Evolutionary conservation across 2,113 vertebrate genomes (phyloP), one percentile per base, ranked within the genome.

Genomic region (Microcebus griseorufus): DNA sequence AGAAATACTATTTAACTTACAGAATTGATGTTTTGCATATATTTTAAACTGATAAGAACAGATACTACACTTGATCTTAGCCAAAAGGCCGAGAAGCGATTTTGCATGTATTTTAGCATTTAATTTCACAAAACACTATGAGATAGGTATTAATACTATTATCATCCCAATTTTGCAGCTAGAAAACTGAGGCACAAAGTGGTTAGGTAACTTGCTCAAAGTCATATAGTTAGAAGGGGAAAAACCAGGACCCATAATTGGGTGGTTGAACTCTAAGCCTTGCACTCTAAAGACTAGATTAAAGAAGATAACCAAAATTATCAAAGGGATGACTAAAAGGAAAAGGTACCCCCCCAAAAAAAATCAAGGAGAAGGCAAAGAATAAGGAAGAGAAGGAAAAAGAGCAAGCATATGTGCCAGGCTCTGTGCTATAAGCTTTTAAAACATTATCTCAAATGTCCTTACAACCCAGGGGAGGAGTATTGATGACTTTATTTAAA

Each of bases 301-400:
- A 78, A 79, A 90, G n/a, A 86, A 89, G 90, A 73, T 37, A 93
- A 70, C 25, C 22, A 9, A 75, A 91, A 75, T 92, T 85, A 65
- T 17, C 5, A 67, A 82, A 95, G 22, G 17, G 18, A 58, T 76
- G 45, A 76, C 8, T 55, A 51, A 18, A 90, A 78, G 27, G 55
- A 72, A 96, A 69, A 58, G 39, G 69, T 84, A 29, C 62, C 42
- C 42, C 42, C 42, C 42, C 11, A 94, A 79, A 9, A 29, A 85
- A 18, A n/a, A 88, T 67, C 25, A 58, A 79, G 13, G 39, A 14
- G 12, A 92, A 72, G 18, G 3, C 39, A 79, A 80, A 65, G 53
- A 95, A 11, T 64, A 75, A 70, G 42, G 80, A 92, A 42, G 37
- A 81, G 17, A 80, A 82, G 11, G n/a, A 70, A 2, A n/a, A 62